Evolutionary conservation across 2,113 vertebrate species (phyloP), one percentile per base, ranked within the genome.

Genomic region (Psilopogon haemacephalus): DNA sequence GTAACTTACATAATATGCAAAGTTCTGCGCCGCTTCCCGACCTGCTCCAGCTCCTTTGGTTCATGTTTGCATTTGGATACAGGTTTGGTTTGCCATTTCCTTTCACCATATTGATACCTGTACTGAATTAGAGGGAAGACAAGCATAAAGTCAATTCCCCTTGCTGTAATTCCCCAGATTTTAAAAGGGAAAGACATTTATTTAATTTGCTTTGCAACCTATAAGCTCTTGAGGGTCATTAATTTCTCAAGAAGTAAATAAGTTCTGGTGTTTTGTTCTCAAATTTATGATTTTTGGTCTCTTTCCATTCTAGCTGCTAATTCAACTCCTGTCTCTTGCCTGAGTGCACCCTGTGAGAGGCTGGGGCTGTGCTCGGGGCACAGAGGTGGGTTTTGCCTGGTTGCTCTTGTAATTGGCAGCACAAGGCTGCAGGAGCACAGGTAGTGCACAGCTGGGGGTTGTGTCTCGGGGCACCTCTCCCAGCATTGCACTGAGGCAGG

Each of bases 161-260:
- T 76, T 59, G 50, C 33, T 85, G 78, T 42, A 70, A 79, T 91
- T 80, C 74, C 64, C 64, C 46, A 63, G 77, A 46, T 52, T 88
- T 91, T 89, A 80, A 83, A 87, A 83, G 46, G 46, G 33, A 59
- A 92, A 72, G 32, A 46, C 4, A 9, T 42, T 82, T 46, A 33
- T 80, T 89, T 94, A 55, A 79, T 90, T 92, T 82, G 54, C 59
- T 73, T 64, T 69, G 84, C 90, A 95, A 38, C 67, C 70, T 79
- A 6, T 59, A 63, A 82, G 90, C 62, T 86, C 58, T 6, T 9
- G 81, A 65, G n/a, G 77, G 69, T 91, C 92, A 65, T 95, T 95
- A 93, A 67, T 84, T 89, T 85, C 60, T 75, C 15, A 1, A 28
- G 62, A 50, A 86, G 78, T 84, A 93, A 88, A 54, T 95, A 90